Percentiles rank a stretch among this genome's conserved stretches.
Conservation (phyloP, 1,140 invertebrate genomes). For the Brachionus rotundiformis region DNA sequence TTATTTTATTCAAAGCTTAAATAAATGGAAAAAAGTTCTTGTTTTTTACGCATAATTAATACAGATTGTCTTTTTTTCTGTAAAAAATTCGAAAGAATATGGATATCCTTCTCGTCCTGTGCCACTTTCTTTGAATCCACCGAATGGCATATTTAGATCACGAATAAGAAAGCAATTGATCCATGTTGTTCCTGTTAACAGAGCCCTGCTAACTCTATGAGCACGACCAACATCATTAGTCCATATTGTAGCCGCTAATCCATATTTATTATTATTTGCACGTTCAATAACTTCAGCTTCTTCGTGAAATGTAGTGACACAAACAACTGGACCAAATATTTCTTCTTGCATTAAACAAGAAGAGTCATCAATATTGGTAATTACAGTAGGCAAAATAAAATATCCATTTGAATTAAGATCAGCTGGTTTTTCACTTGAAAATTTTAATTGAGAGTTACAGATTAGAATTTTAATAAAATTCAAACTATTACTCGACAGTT, state of each 20-base stretch:
- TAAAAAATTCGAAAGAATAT: slow-evolving; percentile 69
- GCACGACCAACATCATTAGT: slow-evolving; percentile 63
- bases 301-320: slow-evolving; percentile 67
- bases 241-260: slow-evolving; percentile 68
- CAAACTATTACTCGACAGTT: slow-evolving; percentile 55
- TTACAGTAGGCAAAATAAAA: slow-evolving; percentile 67
- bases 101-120: slow-evolving; percentile 67
- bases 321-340: slow-evolving; percentile 70
- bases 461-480: too few species aligned
- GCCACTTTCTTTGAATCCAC: slow-evolving; percentile 69
- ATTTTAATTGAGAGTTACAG: too few species aligned
- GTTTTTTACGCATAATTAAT: slow-evolving; percentile 57
- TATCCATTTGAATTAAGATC: slow-evolving; percentile 64
- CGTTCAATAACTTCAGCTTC: slow-evolving; percentile 65
- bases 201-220: slow-evolving; percentile 64
- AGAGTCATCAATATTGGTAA: slow-evolving; percentile 64
- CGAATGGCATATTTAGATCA: slow-evolving; percentile 70
- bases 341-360: slow-evolving; percentile 68
- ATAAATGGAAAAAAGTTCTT: slow-evolving; percentile 16
- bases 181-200: slow-evolving; percentile 70
- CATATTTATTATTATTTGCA: slow-evolving; percentile 67
- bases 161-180: slow-evolving; percentile 69
- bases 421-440: slow-evolving; percentile 33
- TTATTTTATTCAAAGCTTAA: slow-evolving; percentile 7
- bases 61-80: slow-evolving; percentile 69